Conservation (phyloP, 92 coral and sea anemone genomes). For the Scolanthus callimorphus region DNA sequence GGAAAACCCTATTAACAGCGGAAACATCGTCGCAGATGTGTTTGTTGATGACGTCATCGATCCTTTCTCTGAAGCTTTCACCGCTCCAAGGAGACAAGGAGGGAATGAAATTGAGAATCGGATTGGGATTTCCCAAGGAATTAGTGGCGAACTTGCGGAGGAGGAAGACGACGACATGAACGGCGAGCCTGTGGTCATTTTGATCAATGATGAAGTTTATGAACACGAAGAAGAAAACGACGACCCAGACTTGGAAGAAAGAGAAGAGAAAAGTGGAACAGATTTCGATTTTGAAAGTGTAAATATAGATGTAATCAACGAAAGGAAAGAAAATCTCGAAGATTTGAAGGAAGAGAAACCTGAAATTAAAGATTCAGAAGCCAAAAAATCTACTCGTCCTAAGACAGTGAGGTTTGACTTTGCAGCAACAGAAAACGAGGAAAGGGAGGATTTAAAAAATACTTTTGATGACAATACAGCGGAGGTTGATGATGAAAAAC, state of each 20-base stretch:
- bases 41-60: conserved; percentile 19
- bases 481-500: not conserved
- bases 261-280: not conserved
- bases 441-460: not conserved
- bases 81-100: conserved; percentile 18
- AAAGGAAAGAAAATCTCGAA: not conserved
- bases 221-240: conserved; percentile 1
- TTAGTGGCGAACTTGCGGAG: no score
- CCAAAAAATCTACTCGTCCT: not conserved
- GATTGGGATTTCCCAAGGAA: no score
- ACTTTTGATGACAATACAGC: not conserved
- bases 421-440: not conserved
- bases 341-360: not conserved
- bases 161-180: not conserved
- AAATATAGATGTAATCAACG: not conserved
- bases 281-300: not conserved
- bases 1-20: not conserved
- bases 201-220: conserved; percentile 6
- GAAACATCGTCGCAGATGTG: conserved; percentile 7
- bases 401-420: not conserved
- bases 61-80: conserved; percentile 19
- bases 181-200: conserved; percentile 11
- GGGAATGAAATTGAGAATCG: not conserved
- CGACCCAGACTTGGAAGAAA: not conserved
- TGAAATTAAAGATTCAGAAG: not conserved